These are phyloP conservation scores for Anabas testudineus DNA, from an alignment of 2,797 vertebrate genomes.

Conservation along the genomic window DNA sequence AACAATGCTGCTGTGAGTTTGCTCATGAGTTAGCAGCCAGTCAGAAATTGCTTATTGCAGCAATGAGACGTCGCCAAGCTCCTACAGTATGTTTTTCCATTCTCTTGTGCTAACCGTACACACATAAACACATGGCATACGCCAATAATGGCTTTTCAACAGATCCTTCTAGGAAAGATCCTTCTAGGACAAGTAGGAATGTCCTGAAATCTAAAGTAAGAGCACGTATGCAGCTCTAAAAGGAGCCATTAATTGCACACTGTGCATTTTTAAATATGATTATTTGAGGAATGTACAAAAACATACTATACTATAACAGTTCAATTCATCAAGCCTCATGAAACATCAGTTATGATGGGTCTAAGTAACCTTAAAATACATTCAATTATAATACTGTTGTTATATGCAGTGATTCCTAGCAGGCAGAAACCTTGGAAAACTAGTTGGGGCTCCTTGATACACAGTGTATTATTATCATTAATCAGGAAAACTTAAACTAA, in stretches of 20 bases:
- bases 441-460: too few relatives aligned
- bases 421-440: too few relatives aligned
- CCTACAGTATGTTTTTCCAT: slow-evolving; percentile 40
- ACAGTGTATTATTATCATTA: too few relatives aligned
- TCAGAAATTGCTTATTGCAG: slow-evolving; percentile 15
- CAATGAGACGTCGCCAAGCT: slow-evolving; percentile 13
- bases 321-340: too few relatives aligned
- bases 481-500: too few relatives aligned
- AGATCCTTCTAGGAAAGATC: slow-evolving; percentile 20
- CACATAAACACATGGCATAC: not conserved
- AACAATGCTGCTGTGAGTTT: slow-evolving; percentile 13
- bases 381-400: too few relatives aligned
- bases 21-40: slow-evolving; percentile 4
- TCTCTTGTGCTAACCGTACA: not conserved
- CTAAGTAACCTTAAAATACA: too few relatives aligned
- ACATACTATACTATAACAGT: too few relatives aligned
- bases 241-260: not conserved
- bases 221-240: not conserved
- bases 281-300: too few relatives aligned
- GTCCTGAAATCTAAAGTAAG: not conserved
- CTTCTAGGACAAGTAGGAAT: slow-evolving; percentile 19
- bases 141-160: slow-evolving; percentile 29
- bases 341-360: too few relatives aligned
- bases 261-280: not conserved
- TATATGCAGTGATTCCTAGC: too few relatives aligned